A percentile compares a stretch with the other conserved stretches of the same genome.
Evolutionary conservation across 2,113 vertebrate species (phyloP).

Genomic region (Hiodon tergisus): DNA sequence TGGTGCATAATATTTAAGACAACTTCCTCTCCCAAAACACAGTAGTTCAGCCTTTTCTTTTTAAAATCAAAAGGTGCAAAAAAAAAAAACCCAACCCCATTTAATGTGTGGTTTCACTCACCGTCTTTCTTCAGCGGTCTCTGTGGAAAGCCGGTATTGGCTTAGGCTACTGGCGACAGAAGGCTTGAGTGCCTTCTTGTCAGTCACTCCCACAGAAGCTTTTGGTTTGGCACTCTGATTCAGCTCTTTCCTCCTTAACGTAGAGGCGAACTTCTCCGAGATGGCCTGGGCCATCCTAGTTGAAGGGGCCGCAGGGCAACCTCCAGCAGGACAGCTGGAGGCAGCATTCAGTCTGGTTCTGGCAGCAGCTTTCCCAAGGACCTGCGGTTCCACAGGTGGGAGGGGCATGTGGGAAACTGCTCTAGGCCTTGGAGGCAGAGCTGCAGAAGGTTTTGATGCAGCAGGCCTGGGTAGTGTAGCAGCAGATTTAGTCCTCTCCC

Average conservation of each 20-base stretch:
- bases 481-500: slow-evolving; percentile 23
- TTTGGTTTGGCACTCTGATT: slow-evolving; percentile 35
- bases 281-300: slow-evolving; percentile 30
- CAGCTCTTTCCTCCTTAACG: slow-evolving; percentile 34
- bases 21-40: background rate
- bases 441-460: slow-evolving; percentile 21
- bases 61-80: background rate
- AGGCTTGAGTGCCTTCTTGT: slow-evolving; percentile 49
- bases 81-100: background rate
- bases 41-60: background rate
- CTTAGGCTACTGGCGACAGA: slow-evolving; percentile 43
- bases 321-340: slow-evolving; percentile 20
- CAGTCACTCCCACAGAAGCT: slow-evolving; percentile 27
- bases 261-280: background rate
- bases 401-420: slow-evolving; percentile 24
- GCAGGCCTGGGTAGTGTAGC: slow-evolving; percentile 11
- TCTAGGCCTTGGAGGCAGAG: slow-evolving; percentile 30
- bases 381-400: slow-evolving; percentile 20
- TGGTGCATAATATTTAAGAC: background rate
- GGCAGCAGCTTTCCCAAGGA: slow-evolving; percentile 9
- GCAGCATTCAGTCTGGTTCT: slow-evolving; percentile 14
- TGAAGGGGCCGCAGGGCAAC: slow-evolving; percentile 10
- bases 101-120: slow-evolving; percentile 38
- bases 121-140: slow-evolving; percentile 71
- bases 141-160: slow-evolving; percentile 47